Base-by-base conservation (phyloP, 2,113 vertebrate genomes). In the Phocoena sinus region DNA sequence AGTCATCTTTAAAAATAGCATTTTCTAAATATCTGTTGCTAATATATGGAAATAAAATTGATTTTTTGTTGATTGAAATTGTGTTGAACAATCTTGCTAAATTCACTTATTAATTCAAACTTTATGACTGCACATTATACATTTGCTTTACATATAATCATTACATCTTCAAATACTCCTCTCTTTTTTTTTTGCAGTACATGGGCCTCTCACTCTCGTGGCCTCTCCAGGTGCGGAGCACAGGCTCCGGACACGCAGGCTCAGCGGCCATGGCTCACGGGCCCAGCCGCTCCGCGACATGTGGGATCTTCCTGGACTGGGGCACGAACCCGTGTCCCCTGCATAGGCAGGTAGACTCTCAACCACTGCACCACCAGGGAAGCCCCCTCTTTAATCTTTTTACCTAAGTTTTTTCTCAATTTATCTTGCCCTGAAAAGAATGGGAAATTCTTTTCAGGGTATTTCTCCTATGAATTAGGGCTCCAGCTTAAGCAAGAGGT, bases 231-330 rank as follows among this genome's bases (percentile, higher is more conserved):
- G 9, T 44, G 44, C 7, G 8, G 44, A 44, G 44, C 8, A 44
- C 44, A 44, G 8, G 44, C 44, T 44, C 44, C 7, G 44, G 8
- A 44, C 8, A 1, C 0, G 44, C 44, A 44, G 44, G 44, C 44
- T 44, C 8, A 44, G 44, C 8, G 44, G 44, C 44, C 44, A 44
- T 44, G 44, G 44, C 44, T 44, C 44, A 44, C 0, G 8, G 44
- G 44, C 8, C 44, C 44, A 44, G 44, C 7, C 9, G 1, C 44
- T 44, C 44, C 0, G 1, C 44, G 0, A 8, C 44, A 10, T 2
- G 44, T 44, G 44, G 44, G 44, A 44, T 44, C 44, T 44, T 44
- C 44, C 44, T 7, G 0, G 44, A 44, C 44, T 0, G 8, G 44
- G 44, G 44, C 44, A 44, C 8, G 6, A 44, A 44, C 44, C 44